Evolutionary conservation across 2,888 invertebrate species (phyloP), one percentile per base, ranked within the genome.

Genomic region (Calameuta pallipes): DNA sequence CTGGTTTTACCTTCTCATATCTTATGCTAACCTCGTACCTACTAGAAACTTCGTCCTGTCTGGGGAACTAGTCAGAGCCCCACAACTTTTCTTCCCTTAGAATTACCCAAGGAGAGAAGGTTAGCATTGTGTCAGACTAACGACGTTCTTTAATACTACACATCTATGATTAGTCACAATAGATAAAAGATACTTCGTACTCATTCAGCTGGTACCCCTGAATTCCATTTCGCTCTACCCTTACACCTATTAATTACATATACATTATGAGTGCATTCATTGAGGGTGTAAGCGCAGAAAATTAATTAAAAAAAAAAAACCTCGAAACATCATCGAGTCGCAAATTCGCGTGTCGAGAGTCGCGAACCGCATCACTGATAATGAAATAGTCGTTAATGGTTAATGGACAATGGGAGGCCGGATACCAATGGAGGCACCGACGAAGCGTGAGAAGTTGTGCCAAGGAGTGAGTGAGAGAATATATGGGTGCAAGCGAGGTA

Each of bases 321-420:
- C 23, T 56, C 56, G 1, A 56, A 23, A 23, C 56, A 23, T 41
- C 41, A 41, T 56, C 56, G 15, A 56, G 56, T 23, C 23, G 56
- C 23, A 56, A 56, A 56, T 56, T 23, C 56, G 71, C 31, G 71
- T 34, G 71, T 71, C 71, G 71, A 71, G 79, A 80, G 69, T 79
- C 74, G 34, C 76, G 80, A 81, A 80, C 80, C 82, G 82, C 80
- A 34, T 80, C 81, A 69, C 80, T 83, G 75, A 84, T 84, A 85
- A 88, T 87, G 83, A 86, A 83, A 85, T 82, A 80, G 83, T 83
- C 84, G 83, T 85, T 87, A 87, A 85, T 83, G 84, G 84, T 84
- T 82, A 82, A 85, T 83, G 80, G 83, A 86, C 85, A 86, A 85
- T 84, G 81, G 56, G 82, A 78, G 77, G 83, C 82, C 79, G 81